Percentiles rank a stretch among this genome's conserved stretches.
Evolutionary conservation across 2,113 vertebrate species (phyloP).

Genomic region (Ailuropoda melanoleuca): DNA sequence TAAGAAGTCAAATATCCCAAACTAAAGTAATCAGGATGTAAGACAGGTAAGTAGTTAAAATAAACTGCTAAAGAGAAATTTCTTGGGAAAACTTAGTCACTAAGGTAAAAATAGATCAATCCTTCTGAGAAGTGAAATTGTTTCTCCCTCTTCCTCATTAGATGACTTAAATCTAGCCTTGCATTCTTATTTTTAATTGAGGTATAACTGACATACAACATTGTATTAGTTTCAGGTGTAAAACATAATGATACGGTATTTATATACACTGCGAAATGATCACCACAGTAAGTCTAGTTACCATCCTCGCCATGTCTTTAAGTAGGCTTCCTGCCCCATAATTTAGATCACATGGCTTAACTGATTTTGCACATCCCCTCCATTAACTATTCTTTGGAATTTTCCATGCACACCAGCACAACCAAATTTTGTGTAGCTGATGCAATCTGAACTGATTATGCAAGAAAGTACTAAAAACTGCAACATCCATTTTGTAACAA

Average conservation of each 20-base stretch:
- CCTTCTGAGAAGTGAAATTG: neutral
- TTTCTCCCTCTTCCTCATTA: neutral
- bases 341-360: neutral
- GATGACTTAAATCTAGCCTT: neutral
- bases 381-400: neutral
- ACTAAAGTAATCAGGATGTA: neutral
- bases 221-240: neutral
- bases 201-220: neutral
- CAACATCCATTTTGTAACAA: neutral
- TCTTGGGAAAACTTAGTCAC: neutral
- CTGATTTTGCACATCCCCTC: neutral
- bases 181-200: neutral
- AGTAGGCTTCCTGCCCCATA: neutral
- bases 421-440: neutral
- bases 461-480: conserved; percentile 38
- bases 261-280: neutral
- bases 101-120: neutral
- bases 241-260: neutral
- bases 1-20: conserved; percentile 27
- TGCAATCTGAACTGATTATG: neutral
- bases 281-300: neutral
- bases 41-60: neutral
- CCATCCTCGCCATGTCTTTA: neutral
- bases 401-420: neutral
- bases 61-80: neutral